Evolutionary conservation across 2,797 vertebrate genomes (phyloP), one percentile per base, ranked within the genome.

Genomic region (Hozukius guyotensis): DNA sequence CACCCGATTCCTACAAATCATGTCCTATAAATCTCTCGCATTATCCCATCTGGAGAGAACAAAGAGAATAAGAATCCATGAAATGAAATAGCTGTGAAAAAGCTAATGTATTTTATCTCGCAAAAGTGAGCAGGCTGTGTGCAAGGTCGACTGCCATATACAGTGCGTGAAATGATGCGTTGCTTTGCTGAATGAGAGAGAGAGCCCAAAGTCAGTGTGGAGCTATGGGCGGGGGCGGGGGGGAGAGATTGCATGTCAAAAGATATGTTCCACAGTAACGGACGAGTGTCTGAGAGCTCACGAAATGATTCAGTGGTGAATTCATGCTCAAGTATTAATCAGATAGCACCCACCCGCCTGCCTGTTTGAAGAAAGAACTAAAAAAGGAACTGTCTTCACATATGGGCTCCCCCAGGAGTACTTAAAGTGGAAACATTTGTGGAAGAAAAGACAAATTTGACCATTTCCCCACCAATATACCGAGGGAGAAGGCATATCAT

Each of bases 181-280:
- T 77, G 78, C 82, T 82, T 52, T 80, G 71, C 73, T 81, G 85
- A 92, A 87, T 77, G 84, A 78, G 81, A 63, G 75, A 84, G 77
- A 77, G 86, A 49, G 42, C 42, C 82, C 77, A 73, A 59, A 91
- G 77, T 86, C 77, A 80, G 77, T 79, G 86, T 75, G 78, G 69
- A 74, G 67, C 82, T 85, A 65, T 20, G 53, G 85, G 67, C 76
- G 74, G 7, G 42, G 38, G 13, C 1, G 11, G 2, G 42, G 42
- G 29, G 42, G 42, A 90, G 89, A 91, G 84, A 93, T 92, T 89
- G 88, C 87, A 86, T 86, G 91, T 93, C 92, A 92, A 88, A 92
- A 90, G 90, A 92, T 91, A 88, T 89, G 87, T 88, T 88, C 78
- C 79, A 79, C 86, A 67, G 85, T 85, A 92, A 93, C 86, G 83